These are phyloP conservation scores for Parauchenoglanis punctatus DNA, from an alignment of 2,797 vertebrate genomes.

Conservation along the genomic window DNA sequence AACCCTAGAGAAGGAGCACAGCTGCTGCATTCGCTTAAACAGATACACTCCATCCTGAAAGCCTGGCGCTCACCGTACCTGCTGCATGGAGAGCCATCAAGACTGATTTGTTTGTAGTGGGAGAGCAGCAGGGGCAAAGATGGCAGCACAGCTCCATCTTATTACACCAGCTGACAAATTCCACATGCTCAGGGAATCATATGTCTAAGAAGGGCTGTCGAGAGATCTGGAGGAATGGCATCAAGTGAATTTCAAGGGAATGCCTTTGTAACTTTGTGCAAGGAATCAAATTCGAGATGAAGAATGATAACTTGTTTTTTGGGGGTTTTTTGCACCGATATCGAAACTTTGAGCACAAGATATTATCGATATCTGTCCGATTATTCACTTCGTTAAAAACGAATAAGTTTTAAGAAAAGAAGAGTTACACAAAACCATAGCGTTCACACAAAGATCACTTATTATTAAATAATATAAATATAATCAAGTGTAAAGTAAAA, in stretches of 20 bases:
- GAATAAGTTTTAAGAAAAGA: too few species aligned
- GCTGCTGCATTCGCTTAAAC: slow-evolving; percentile 53
- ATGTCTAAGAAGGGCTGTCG: background rate
- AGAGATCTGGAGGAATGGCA: background rate
- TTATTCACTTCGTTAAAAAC: background rate
- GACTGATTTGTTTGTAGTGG: slow-evolving; percentile 54
- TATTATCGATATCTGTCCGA: too few species aligned
- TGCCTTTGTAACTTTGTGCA: background rate
- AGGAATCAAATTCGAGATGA: background rate
- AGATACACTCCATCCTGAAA: slow-evolving; percentile 28
- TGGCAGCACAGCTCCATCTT: slow-evolving; percentile 50
- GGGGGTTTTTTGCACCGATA: background rate
- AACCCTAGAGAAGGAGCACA: slow-evolving; percentile 42
- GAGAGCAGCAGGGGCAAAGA: slow-evolving; percentile 40
- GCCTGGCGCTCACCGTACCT: slow-evolving; percentile 7
- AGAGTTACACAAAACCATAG: background rate
- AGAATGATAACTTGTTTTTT: background rate
- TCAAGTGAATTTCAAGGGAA: background rate
- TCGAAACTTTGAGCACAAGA: background rate
- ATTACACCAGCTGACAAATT: slow-evolving; percentile 40
- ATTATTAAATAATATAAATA: background rate
- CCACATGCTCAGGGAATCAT: background rate
- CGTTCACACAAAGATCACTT: background rate
- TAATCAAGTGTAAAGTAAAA: too few species aligned
- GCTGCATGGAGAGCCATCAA: slow-evolving; percentile 37